A percentile compares a stretch with the other conserved stretches of the same genome.
Evolutionary conservation across 2,797 vertebrate species (phyloP).

Genomic region (Myotis daubentonii): DNA sequence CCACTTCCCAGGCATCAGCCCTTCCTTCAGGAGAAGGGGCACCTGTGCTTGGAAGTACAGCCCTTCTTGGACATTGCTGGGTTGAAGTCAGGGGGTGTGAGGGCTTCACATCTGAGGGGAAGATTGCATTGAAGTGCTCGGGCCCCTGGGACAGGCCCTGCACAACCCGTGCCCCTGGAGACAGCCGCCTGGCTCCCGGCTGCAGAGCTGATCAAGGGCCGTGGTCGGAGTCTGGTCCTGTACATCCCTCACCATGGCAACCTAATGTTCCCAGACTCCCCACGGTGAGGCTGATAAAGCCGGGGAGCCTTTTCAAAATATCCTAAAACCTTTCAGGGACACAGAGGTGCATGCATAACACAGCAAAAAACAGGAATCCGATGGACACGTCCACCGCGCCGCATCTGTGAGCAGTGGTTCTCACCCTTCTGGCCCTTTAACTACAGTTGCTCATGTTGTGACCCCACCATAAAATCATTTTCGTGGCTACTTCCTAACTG

Average conservation of each 20-base stretch:
- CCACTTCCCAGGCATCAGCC: neutral
- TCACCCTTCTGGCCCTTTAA: too few relatives aligned
- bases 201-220: neutral
- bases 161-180: neutral
- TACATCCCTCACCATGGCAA: neutral
- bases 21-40: neutral
- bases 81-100: neutral
- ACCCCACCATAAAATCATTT: too few relatives aligned
- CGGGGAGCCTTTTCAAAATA: neutral
- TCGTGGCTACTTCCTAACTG: too few relatives aligned
- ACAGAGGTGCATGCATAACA: neutral
- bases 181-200: neutral
- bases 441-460: too few relatives aligned
- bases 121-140: neutral
- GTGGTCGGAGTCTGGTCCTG: neutral
- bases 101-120: neutral
- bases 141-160: neutral
- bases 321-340: neutral
- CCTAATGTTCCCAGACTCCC: neutral
- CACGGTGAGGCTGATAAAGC: neutral
- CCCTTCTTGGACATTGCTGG: neutral
- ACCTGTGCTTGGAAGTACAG: neutral
- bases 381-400: neutral
- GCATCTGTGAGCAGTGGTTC: neutral
- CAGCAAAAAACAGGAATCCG: neutral